Percentiles rank a stretch among this genome's conserved stretches.
These are phyloP conservation scores for Clarias platycephalus DNA, from an alignment of 2,797 vertebrate genomes.

Conservation along the genomic window DNA sequence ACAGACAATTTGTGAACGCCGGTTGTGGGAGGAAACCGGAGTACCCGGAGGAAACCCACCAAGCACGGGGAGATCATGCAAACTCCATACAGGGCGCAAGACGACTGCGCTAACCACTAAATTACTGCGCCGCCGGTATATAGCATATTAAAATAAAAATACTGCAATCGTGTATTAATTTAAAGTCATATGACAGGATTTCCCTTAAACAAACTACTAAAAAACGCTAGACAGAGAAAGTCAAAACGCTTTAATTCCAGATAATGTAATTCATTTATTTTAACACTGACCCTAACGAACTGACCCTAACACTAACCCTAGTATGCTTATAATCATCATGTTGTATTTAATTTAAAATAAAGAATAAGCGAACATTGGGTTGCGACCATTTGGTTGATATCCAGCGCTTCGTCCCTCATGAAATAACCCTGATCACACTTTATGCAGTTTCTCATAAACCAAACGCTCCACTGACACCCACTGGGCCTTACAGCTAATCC, in stretches of 20 bases:
- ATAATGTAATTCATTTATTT: background rate
- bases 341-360: background rate
- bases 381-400: no score
- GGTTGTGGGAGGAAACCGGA: no score
- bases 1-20: no score
- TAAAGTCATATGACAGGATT: background rate
- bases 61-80: no score
- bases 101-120: no score
- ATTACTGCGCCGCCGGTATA: no score
- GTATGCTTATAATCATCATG: background rate
- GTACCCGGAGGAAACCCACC: no score
- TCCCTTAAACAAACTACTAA: background rate
- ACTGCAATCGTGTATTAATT: background rate
- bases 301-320: background rate
- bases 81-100: no score
- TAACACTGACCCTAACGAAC: background rate
- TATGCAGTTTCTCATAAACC: background rate
- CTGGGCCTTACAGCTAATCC: background rate
- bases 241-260: background rate
- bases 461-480: background rate
- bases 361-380: no score
- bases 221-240: background rate
- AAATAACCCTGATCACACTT: background rate
- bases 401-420: background rate
- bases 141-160: no score